phyloP scores from a whole-genome alignment of 2,797 vertebrate species.

The Eidolon dupreanum region DNA sequence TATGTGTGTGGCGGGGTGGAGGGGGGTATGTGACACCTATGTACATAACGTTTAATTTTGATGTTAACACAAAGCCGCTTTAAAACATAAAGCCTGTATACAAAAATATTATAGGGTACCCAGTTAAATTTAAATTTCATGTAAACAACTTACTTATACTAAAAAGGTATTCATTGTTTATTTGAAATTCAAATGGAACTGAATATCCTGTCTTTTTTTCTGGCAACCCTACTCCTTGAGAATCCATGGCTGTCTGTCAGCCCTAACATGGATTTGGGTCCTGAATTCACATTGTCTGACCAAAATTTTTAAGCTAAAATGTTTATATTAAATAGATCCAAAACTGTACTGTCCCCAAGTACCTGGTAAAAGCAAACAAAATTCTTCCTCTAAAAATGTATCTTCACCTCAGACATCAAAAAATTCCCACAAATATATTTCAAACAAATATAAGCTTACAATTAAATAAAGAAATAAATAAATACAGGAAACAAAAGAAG shows the following conservation, averaged over 20 bases:
- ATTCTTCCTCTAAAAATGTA: not conserved
- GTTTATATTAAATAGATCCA: not conserved
- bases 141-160: not conserved
- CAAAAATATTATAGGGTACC: not conserved
- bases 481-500: not conserved
- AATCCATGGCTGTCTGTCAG: not conserved
- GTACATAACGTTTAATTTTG: not conserved
- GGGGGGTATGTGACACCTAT: not conserved
- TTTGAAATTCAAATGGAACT: not conserved
- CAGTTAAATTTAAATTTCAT: not conserved
- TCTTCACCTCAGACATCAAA: not conserved
- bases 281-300: not conserved
- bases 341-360: not conserved
- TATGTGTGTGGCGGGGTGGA: not conserved
- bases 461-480: not conserved
- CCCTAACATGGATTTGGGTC: not conserved
- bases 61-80: not conserved
- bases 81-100: not conserved
- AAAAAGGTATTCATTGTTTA: not conserved
- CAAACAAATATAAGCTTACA: not conserved
- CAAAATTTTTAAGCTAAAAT: not conserved
- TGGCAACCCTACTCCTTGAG: not conserved
- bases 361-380: not conserved
- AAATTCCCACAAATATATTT: too few species aligned
- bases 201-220: not conserved